A percentile compares a stretch with the other conserved stretches of the same genome.
These are phyloP conservation scores for Marcusenius ussheri DNA, from an alignment of 2,113 vertebrate genomes.

Conservation along the genomic window DNA sequence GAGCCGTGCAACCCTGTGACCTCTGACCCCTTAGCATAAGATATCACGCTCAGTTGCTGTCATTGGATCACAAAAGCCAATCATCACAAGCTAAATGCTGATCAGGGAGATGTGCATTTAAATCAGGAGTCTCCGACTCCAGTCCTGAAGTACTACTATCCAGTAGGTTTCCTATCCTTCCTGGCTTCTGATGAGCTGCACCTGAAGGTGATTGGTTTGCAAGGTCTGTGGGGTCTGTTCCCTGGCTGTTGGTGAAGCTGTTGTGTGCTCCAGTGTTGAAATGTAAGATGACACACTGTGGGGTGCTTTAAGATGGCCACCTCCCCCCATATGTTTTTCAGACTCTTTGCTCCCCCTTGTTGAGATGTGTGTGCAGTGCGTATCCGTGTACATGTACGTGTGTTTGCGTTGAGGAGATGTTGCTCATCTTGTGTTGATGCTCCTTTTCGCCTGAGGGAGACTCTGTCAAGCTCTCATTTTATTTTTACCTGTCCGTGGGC, in stretches of 20 bases:
- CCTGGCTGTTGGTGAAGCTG: background rate
- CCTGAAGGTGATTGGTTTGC: background rate
- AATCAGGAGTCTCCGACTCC: background rate
- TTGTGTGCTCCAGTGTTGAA: background rate
- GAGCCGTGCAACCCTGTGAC: background rate
- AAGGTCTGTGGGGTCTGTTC: background rate
- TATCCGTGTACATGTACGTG: background rate
- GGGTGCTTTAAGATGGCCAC: constrained; percentile 39
- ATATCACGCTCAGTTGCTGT: background rate
- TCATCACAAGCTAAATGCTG: background rate
- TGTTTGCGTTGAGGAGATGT: background rate
- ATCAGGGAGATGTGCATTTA: background rate
- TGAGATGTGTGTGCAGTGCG: background rate
- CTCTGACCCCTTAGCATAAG: background rate
- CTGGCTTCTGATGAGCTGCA: background rate
- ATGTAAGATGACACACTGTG: background rate
- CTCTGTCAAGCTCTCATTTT: background rate
- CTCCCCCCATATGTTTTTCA: constrained; percentile 12
- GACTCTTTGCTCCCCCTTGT: background rate
- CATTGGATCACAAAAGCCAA: background rate
- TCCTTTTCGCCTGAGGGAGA: background rate
- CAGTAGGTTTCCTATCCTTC: background rate
- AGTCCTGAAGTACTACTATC: background rate
- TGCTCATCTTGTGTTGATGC: background rate
- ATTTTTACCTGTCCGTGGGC: constrained; percentile 30